phyloP scores from a whole-genome alignment of 1,140 invertebrate species.

The Aphaenogaster floridana region DNA sequence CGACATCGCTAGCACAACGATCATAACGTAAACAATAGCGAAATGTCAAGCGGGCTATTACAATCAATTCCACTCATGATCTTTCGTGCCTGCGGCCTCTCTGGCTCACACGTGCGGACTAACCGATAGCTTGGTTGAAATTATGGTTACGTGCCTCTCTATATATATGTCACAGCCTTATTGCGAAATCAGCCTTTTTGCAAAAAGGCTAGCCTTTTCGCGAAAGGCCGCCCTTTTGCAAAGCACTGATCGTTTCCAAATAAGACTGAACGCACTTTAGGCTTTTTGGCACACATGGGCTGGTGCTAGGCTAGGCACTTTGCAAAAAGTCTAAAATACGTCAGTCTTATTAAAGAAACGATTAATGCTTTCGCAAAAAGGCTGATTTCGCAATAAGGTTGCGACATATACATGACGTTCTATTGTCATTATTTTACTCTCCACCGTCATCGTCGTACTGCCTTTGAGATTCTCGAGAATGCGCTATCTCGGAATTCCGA shows the following conservation, averaged over 20 bases:
- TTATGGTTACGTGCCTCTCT: conserved; percentile 8
- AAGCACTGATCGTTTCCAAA: too few relatives aligned
- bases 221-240: too few relatives aligned
- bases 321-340: too few relatives aligned
- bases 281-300: too few relatives aligned
- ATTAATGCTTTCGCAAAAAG: too few relatives aligned
- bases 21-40: conserved; percentile 47
- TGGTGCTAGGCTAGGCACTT: too few relatives aligned
- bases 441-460: not conserved
- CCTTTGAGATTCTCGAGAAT: not conserved
- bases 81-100: not conserved
- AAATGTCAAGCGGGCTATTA: conserved; percentile 37
- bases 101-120: not conserved
- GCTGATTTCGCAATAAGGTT: too few relatives aligned
- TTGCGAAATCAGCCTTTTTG: too few relatives aligned
- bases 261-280: too few relatives aligned
- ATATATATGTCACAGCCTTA: too few relatives aligned
- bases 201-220: too few relatives aligned
- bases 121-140: conserved; percentile 17
- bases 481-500: not conserved
- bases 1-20: conserved; percentile 2
- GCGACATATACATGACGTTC: not conserved
- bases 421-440: not conserved
- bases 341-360: too few relatives aligned
- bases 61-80: conserved; percentile 41